A percentile compares a stretch with the other conserved stretches of the same genome.
These are phyloP conservation scores for Phrynocephalus forsythii DNA, from an alignment of 2,797 vertebrate genomes.

Conservation along the genomic window DNA sequence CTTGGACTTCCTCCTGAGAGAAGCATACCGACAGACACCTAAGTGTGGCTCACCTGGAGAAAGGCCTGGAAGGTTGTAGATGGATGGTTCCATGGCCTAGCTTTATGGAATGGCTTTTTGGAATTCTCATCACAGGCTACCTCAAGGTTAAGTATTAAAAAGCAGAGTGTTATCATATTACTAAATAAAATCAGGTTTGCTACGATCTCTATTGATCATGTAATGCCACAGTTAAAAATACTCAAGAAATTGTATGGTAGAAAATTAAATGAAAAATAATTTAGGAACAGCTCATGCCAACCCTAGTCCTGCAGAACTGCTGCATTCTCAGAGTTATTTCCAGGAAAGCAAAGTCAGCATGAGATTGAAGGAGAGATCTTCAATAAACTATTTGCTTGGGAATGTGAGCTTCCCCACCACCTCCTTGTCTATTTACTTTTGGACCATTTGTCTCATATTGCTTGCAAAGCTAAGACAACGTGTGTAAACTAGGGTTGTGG, in stretches of 20 bases:
- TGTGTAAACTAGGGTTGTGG: no score
- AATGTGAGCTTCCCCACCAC: no score
- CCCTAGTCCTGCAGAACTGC: background rate
- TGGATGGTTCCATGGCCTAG: no score
- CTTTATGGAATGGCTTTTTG: no score
- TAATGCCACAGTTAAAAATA: background rate
- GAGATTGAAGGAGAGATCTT: background rate
- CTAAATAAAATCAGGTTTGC: background rate
- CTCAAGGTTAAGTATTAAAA: background rate
- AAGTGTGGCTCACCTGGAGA: no score
- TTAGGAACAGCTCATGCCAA: background rate
- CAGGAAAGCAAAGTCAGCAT: background rate
- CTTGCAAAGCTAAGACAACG: background rate
- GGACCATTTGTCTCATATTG: background rate
- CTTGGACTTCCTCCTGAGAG: background rate
- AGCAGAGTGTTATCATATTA: background rate
- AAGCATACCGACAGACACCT: no score
- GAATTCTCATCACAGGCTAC: background rate
- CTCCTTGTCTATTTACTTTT: background rate
- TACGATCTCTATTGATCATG: background rate
- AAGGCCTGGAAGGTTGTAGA: no score
- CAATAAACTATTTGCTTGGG: background rate
- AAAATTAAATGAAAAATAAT: background rate
- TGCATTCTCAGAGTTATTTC: background rate
- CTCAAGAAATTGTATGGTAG: background rate